Evolutionary conservation across 2,113 vertebrate species (phyloP).

Genomic region (Neomonachus schauinslandi): DNA sequence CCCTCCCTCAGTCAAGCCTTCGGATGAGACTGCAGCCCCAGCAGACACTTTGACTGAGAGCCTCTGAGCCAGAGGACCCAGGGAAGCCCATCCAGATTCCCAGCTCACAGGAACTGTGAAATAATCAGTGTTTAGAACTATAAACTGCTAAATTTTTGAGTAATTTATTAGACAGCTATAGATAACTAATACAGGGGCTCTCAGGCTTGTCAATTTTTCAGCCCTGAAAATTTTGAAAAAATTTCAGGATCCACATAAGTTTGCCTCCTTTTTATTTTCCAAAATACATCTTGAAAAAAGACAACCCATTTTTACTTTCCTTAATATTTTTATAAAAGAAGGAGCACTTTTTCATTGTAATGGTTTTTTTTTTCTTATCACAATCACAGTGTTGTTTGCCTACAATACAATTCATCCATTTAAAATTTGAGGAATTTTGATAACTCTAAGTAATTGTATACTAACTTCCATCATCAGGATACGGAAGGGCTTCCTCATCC

Average conservation of each 20-base stretch:
- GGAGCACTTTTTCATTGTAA: neutral
- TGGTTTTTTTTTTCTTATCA: neutral
- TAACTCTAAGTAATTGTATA: neutral
- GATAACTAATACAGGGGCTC: neutral
- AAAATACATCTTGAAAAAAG: neutral
- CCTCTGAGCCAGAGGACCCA: neutral
- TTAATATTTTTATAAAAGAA: neutral
- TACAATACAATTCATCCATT: neutral
- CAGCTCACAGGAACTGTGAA: neutral
- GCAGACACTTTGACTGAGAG: neutral
- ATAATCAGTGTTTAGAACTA: neutral
- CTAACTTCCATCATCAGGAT: neutral
- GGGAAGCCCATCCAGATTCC: neutral
- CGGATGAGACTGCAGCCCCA: neutral
- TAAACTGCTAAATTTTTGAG: neutral
- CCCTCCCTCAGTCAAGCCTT: neutral
- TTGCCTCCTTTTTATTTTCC: neutral
- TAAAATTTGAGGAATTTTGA: constrained; percentile 7
- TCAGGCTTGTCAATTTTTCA: neutral
- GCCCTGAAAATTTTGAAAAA: neutral
- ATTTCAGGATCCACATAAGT: neutral
- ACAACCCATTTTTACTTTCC: neutral
- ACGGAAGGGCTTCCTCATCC: neutral
- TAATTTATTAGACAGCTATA: neutral
- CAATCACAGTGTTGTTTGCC: neutral